These are phyloP conservation scores for Hydrotaea diabolus DNA, from an alignment of 2,888 invertebrate species.

Conservation along the genomic window DNA sequence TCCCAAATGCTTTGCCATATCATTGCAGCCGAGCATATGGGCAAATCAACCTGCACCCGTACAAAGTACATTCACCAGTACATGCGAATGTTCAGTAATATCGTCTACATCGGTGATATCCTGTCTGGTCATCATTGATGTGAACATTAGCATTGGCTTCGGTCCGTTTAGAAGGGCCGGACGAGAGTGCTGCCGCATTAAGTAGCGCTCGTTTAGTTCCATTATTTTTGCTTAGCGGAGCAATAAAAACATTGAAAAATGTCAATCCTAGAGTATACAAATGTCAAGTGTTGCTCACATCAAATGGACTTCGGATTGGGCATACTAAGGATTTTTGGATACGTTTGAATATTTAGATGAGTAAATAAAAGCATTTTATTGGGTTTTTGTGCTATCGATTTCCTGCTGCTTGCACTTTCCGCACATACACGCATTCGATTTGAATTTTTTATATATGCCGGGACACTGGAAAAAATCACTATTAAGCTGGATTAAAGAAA, in stretches of 20 bases:
- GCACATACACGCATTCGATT: background rate
- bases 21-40: background rate
- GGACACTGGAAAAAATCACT: background rate
- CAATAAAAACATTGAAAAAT: background rate
- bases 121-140: constrained; percentile 46
- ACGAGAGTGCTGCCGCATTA: background rate
- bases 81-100: background rate
- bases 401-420: background rate
- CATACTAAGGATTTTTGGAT: background rate
- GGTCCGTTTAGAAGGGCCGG: background rate
- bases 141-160: constrained; percentile 30
- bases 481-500: no score
- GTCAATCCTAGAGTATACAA: background rate
- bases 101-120: constrained; percentile 21
- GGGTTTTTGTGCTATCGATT: background rate
- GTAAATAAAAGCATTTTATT: background rate
- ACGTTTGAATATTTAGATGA: background rate
- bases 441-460: background rate
- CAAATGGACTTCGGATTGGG: background rate
- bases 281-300: constrained; percentile 8
- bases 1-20: constrained; percentile 9
- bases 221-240: background rate
- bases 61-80: background rate
- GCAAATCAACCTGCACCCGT: background rate
- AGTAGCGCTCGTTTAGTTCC: background rate